Evolutionary conservation across 2,113 vertebrate genomes (phyloP).

Genomic region (Gavia stellata): DNA sequence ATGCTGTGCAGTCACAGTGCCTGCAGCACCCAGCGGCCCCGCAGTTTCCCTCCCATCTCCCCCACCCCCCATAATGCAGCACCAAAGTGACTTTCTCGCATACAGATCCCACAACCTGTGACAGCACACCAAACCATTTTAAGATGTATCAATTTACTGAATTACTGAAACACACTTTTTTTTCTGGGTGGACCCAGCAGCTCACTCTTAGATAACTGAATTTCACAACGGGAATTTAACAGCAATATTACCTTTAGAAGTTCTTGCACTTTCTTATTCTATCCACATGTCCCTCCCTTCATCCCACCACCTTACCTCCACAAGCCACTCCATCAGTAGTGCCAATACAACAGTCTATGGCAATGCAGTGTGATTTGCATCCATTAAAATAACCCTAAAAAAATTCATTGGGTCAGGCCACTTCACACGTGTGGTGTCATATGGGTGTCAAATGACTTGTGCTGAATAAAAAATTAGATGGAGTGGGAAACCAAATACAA

Average conservation of each 20-base stretch:
- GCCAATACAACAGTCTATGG: too few species aligned
- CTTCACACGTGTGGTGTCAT: not conserved
- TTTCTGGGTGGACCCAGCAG: not conserved
- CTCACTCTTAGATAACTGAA: not conserved
- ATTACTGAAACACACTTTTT: not conserved
- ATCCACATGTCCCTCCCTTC: not conserved
- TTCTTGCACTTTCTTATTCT: not conserved
- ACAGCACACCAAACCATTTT: not conserved
- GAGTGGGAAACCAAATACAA: not conserved
- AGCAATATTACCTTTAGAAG: not conserved
- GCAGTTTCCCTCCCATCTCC: not conserved
- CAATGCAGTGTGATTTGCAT: not conserved
- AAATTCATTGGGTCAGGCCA: not conserved
- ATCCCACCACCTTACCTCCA: not conserved
- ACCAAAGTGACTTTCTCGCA: not conserved
- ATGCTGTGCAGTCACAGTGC: not conserved
- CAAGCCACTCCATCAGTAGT: not conserved
- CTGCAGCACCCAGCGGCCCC: not conserved
- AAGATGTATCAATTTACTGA: not conserved
- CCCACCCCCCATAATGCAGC: not conserved
- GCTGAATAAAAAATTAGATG: not conserved
- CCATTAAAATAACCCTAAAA: not conserved
- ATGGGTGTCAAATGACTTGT: not conserved
- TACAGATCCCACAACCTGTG: rapidly evolving
- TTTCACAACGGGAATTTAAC: not conserved